Evolutionary conservation across 1,140 invertebrate species (phyloP), one percentile per base, ranked within the genome.

Genomic region (Parasteatoda tepidariorum): DNA sequence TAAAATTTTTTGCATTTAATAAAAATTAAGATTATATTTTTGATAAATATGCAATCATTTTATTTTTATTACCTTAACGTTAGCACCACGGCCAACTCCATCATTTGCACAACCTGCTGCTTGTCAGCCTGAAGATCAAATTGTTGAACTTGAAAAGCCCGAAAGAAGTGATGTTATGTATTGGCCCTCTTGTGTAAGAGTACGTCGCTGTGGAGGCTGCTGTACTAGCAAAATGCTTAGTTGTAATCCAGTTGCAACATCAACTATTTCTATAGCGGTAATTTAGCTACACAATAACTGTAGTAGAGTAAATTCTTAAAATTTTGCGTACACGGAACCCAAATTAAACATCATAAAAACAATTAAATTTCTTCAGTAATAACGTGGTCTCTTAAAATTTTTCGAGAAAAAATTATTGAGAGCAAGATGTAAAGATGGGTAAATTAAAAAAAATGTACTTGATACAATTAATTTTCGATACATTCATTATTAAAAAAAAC

Each of bases 161-260:
- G 38, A 9, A 2, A 11, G 64, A 55, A 30, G 54, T 3, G 38
- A 57, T 2, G 13, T 34, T 26, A 9, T 74, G 26, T 30, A 30
- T 11, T 83, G 68, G 68, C 81, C 81, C 0, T 31, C 68, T 24
- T 83, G 81, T 13, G 70, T 83, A 31, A 59, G 68, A 2, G 34
- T 74, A 9, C 15, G 24, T 24, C 68, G 81, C n/a, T 83, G 81
- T 22, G 41, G 59, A 24, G 81, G 81, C 3, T 83, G 81, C 41
- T 83, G 81, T 26, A 73, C 68, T 11, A 74, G 81, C 22, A 83
- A 64, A 11, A 24, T 62, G 31, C 30, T 73, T 7, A 57, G 34
- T 33, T 83, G 81, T 59, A 33, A 18, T n/a, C 81, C 81, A 3
- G 28, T 55, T 15, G 30, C 24, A 28, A 57, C 48, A 9, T 66